Conservation (phyloP, 2,113 vertebrate genomes). For the Cephalopterus ornatus region DNA sequence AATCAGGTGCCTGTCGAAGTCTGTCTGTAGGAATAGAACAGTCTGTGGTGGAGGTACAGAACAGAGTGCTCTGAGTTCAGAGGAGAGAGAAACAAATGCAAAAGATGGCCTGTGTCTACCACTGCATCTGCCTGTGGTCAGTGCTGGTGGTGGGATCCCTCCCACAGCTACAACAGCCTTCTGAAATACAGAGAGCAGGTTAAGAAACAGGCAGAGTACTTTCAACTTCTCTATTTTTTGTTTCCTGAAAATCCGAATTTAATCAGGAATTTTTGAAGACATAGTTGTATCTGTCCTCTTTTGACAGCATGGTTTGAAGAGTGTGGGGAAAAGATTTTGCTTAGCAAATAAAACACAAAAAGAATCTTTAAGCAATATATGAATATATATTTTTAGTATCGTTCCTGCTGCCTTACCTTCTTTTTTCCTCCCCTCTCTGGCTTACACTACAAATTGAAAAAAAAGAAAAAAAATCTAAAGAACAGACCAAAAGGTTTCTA, state of each 20-base stretch:
- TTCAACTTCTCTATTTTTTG: background rate
- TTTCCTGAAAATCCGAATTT: background rate
- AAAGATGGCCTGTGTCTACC: background rate
- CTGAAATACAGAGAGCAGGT: background rate
- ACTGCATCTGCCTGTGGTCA: rapidly evolving
- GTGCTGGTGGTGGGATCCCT: background rate
- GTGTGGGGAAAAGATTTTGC: background rate
- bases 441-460: background rate
- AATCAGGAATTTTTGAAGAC: background rate
- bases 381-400: background rate
- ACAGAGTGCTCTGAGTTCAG: background rate
- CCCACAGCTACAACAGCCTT: background rate
- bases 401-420: background rate
- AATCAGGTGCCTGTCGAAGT: background rate
- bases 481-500: background rate
- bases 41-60: background rate
- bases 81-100: background rate
- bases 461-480: background rate
- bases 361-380: background rate
- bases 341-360: background rate
- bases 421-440: background rate
- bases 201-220: background rate
- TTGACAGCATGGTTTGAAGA: background rate
- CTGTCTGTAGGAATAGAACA: background rate
- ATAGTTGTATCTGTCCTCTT: background rate